These are phyloP conservation scores for Aulostomus chinensis DNA, from an alignment of 2,797 vertebrate species.

Conservation along the genomic window DNA sequence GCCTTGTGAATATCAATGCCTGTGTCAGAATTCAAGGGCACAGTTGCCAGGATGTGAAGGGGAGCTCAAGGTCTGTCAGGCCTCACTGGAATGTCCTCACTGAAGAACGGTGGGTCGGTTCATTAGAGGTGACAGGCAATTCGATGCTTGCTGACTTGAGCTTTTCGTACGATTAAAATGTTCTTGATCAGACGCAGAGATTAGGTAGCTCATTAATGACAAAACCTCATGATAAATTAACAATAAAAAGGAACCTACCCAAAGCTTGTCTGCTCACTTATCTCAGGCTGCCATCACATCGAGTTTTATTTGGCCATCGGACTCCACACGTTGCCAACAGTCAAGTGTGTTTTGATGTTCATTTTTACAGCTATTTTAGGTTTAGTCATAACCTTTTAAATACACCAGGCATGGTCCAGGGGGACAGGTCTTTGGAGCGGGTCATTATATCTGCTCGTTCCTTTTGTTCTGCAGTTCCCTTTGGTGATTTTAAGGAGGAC, in stretches of 20 bases:
- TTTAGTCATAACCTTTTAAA: too few species aligned
- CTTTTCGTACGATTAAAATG: constrained; percentile 1
- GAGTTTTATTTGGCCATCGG: too few species aligned
- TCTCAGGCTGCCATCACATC: too few species aligned
- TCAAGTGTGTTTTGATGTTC: too few species aligned
- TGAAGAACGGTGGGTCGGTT: constrained; percentile 6
- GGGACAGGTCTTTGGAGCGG: too few species aligned
- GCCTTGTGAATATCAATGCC: constrained; percentile 30
- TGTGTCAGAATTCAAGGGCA: constrained; percentile 50
- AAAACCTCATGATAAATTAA: not conserved
- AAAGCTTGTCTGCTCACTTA: too few species aligned
- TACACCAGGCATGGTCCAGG: too few species aligned
- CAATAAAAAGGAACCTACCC: not conserved
- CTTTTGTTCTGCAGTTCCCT: too few species aligned
- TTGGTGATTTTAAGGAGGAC: too few species aligned
- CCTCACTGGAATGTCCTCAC: not conserved
- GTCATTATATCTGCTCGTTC: too few species aligned
- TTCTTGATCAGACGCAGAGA: not conserved
- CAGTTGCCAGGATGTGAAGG: not conserved
- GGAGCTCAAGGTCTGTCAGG: constrained; percentile 10
- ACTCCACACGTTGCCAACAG: too few species aligned
- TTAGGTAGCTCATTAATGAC: not conserved
- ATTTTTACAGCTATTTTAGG: too few species aligned
- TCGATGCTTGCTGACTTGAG: not conserved
- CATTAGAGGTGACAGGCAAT: constrained; percentile 7